These are phyloP conservation scores for Melanerpes formicivorus DNA, from an alignment of 2,113 vertebrate genomes.

Conservation along the genomic window DNA sequence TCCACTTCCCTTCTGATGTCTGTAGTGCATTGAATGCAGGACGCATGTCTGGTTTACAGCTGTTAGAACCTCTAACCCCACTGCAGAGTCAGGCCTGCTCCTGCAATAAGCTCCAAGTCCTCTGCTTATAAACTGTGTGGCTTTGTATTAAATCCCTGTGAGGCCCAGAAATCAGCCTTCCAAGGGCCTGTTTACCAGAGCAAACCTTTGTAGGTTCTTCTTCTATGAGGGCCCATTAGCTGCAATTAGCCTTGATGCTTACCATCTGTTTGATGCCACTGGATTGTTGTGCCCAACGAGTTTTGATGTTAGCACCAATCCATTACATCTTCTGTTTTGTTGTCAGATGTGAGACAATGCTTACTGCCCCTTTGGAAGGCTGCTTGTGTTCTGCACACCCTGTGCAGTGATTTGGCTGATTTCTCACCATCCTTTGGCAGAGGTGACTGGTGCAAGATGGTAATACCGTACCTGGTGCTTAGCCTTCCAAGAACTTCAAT, in stretches of 20 bases:
- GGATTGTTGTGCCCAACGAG: background rate
- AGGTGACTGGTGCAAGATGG: background rate
- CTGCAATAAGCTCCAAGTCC: background rate
- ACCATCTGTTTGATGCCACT: background rate
- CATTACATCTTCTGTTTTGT: background rate
- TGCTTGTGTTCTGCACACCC: background rate
- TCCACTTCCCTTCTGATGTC: background rate
- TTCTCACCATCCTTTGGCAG: background rate
- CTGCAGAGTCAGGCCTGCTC: background rate
- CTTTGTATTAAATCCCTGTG: background rate
- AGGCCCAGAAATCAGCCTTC: background rate
- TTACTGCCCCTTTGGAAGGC: background rate
- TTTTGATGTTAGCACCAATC: background rate
- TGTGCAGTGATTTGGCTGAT: background rate
- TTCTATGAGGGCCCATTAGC: background rate
- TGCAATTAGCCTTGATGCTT: background rate
- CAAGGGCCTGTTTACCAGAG: background rate
- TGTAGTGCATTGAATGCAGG: background rate
- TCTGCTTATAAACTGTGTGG: background rate
- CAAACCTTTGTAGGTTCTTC: background rate
- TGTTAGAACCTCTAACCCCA: background rate
- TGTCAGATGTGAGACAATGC: background rate
- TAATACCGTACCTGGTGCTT: background rate
- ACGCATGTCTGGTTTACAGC: background rate
- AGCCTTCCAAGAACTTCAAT: background rate